phyloP scores from a whole-genome alignment of 2,888 invertebrate genomes.

The Erynnis tages region DNA sequence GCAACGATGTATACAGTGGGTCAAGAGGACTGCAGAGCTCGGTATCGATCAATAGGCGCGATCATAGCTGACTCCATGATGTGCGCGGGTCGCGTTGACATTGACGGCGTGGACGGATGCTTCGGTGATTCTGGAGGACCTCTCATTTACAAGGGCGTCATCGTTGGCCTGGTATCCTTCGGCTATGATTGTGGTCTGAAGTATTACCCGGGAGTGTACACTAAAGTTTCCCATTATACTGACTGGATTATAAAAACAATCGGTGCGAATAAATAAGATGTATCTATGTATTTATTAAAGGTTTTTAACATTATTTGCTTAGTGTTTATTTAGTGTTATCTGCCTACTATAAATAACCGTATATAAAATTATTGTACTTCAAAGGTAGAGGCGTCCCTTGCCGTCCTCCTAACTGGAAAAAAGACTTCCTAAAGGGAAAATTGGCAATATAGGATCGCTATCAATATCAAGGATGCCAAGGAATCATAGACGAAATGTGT shows the following conservation, averaged over 20 bases:
- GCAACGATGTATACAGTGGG: slow-evolving; percentile 55
- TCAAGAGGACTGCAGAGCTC: slow-evolving; percentile 51
- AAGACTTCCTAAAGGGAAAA: no score
- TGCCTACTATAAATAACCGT: no score
- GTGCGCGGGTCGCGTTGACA: slow-evolving; percentile 63
- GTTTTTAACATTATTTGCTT: no score
- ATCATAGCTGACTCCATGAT: slow-evolving; percentile 64
- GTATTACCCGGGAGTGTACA: slow-evolving; percentile 71
- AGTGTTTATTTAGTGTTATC: no score
- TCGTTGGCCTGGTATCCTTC: slow-evolving; percentile 68
- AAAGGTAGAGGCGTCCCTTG: no score
- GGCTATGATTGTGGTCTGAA: slow-evolving; percentile 68
- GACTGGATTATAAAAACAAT: slow-evolving; percentile 68
- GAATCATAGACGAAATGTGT: no score
- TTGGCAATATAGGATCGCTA: no score
- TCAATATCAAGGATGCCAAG: no score
- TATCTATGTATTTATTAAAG: no score
- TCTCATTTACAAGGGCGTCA: slow-evolving; percentile 65
- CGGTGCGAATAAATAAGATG: slow-evolving; percentile 56
- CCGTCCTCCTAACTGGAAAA: no score
- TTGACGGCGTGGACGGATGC: slow-evolving; percentile 67
- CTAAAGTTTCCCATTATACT: slow-evolving; percentile 66
- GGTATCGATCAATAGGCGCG: slow-evolving; percentile 61
- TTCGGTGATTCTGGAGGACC: slow-evolving; percentile 75
- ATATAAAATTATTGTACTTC: no score